Conservation (phyloP, 1,140 invertebrate genomes). For the Euborellia annulipes region DNA sequence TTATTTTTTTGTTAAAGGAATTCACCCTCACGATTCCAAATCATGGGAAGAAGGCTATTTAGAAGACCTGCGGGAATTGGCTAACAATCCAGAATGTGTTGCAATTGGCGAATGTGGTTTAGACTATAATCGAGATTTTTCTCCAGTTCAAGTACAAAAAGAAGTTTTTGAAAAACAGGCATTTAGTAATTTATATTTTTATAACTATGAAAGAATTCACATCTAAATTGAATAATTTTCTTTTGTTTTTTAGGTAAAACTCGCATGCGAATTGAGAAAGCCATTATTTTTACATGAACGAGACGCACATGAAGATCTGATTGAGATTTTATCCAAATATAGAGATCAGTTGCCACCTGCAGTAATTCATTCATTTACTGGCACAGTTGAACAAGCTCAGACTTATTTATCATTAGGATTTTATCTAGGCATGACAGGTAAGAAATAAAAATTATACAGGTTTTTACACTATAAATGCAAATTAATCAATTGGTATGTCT, state of each 20-base stretch:
- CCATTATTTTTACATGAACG: slow-evolving; percentile 85
- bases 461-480: too few relatives aligned
- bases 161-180: slow-evolving; percentile 83
- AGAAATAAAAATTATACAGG: too few relatives aligned
- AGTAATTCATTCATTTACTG: slow-evolving; percentile 87
- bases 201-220: neutral
- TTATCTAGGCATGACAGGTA: slow-evolving; percentile 73
- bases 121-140: slow-evolving; percentile 89
- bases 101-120: slow-evolving; percentile 87
- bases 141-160: slow-evolving; percentile 69
- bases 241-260: slow-evolving; percentile 43
- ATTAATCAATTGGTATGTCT: too few relatives aligned
- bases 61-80: slow-evolving; percentile 51
- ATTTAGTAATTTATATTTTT: slow-evolving; percentile 4
- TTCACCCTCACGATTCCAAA: slow-evolving; percentile 92
- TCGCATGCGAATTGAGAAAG: slow-evolving; percentile 73
- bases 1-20: slow-evolving; percentile 35
- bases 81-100: slow-evolving; percentile 73
- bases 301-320: slow-evolving; percentile 70
- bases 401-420: slow-evolving; percentile 75
- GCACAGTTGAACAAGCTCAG: slow-evolving; percentile 67
- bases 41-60: slow-evolving; percentile 68
- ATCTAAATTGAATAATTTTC: slow-evolving; percentile 7
- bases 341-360: slow-evolving; percentile 52
- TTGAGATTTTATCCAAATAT: slow-evolving; percentile 34